A percentile compares a stretch with the other conserved stretches of the same genome.
phyloP scores from a whole-genome alignment of 2,888 invertebrate genomes.

The Pomacea canaliculata region DNA sequence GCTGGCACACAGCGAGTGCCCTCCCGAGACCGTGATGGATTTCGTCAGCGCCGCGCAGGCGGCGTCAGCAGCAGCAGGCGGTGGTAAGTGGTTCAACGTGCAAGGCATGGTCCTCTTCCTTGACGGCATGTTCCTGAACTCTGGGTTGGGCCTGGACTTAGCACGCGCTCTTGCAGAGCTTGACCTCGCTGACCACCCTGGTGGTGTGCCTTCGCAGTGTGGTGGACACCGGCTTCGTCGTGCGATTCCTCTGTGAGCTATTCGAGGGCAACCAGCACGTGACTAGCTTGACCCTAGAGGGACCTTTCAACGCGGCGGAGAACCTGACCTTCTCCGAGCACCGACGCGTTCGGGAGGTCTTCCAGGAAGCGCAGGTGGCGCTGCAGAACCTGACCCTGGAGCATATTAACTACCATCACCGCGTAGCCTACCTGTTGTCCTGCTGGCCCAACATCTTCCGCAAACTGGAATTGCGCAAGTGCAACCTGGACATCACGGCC shows the following conservation, averaged over 20 bases:
- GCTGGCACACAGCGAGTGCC: slow-evolving; percentile 34
- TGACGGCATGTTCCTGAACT: slow-evolving; percentile 33
- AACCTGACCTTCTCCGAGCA: slow-evolving; percentile 34
- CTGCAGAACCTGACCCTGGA: slow-evolving; percentile 36
- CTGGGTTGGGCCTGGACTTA: slow-evolving; percentile 29
- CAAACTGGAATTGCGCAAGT: slow-evolving; percentile 31
- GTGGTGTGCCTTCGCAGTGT: slow-evolving; percentile 35
- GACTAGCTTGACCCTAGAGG: slow-evolving; percentile 33
- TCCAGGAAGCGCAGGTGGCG: slow-evolving; percentile 7
- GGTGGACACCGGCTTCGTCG: slow-evolving; percentile 37
- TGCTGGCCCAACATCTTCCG: slow-evolving; percentile 35
- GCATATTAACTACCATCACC: slow-evolving; percentile 39
- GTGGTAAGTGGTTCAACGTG: not conserved
- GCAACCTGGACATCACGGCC: slow-evolving; percentile 33
- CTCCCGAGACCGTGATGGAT: slow-evolving; percentile 28
- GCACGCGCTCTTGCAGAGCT: slow-evolving; percentile 34
- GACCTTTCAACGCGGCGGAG: slow-evolving; percentile 40
- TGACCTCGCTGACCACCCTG: slow-evolving; percentile 29
- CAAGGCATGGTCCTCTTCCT: slow-evolving; percentile 36
- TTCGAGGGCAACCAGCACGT: slow-evolving; percentile 34
- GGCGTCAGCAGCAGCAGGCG: not conserved
- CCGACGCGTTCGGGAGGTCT: slow-evolving; percentile 28
- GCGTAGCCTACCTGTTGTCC: slow-evolving; percentile 34
- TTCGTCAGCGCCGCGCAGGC: slow-evolving; percentile 26
- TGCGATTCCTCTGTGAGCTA: slow-evolving; percentile 36